phyloP scores from a whole-genome alignment of 1,140 invertebrate species.

The Heliconius hewitsoni region DNA sequence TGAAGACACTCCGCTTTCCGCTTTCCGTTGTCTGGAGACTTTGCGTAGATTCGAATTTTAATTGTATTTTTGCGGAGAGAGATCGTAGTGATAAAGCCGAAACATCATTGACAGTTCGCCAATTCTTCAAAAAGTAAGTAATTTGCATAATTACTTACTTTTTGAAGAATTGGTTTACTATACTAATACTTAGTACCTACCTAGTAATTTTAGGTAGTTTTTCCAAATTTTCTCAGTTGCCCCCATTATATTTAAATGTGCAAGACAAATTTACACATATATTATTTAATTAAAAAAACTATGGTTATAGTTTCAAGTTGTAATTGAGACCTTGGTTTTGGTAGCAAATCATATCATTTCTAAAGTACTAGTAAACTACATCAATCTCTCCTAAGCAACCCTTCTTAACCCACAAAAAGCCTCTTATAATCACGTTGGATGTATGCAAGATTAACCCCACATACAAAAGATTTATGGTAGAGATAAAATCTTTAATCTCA shows the following conservation, averaged over 20 bases:
- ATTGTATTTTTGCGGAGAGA: not conserved
- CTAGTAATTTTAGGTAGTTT: not conserved
- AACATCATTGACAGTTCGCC: not conserved
- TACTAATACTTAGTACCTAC: not conserved
- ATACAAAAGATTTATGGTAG: not conserved
- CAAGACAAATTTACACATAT: too few species aligned
- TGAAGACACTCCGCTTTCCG: too few species aligned
- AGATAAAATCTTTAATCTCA: not conserved
- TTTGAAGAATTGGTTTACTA: too few species aligned
- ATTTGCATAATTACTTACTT: too few species aligned
- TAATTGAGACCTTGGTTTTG: not conserved
- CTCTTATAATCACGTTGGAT: not conserved
- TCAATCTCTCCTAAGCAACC: not conserved
- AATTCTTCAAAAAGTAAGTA: not conserved
- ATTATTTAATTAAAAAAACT: not conserved
- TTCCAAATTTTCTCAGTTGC: not conserved
- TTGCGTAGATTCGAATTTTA: not conserved
- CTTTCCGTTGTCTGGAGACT: too few species aligned
- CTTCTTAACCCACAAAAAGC: not conserved
- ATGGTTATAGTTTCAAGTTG: not conserved
- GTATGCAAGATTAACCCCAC: not conserved
- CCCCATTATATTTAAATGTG: too few species aligned
- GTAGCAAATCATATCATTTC: not conserved
- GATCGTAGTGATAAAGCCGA: not conserved
- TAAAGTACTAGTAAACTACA: not conserved